Conservation (phyloP, 2,888 invertebrate genomes). For the Caenorhabditis sulstoni region DNA sequence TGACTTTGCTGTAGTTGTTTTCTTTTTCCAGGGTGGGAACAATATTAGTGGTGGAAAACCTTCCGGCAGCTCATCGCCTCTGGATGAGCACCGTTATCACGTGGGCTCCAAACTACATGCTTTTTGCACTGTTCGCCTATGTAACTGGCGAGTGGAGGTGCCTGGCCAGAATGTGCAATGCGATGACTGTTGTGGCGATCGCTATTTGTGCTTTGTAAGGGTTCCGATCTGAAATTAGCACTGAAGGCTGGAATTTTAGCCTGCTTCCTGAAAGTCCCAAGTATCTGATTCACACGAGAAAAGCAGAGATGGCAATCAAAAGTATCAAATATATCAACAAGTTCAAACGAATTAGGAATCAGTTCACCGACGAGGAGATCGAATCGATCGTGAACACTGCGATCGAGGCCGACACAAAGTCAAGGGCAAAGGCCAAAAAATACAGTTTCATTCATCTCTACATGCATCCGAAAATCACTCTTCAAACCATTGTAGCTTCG, state of each 20-base stretch:
- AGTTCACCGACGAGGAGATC: conserved; percentile 55
- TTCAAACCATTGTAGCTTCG: conserved; percentile 51
- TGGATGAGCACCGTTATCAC: conserved; percentile 70
- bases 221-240: neutral
- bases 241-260: conserved; percentile 34
- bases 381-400: conserved; percentile 45
- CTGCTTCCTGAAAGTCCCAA: conserved; percentile 68
- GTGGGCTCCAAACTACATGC: conserved; percentile 72
- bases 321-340: conserved; percentile 66
- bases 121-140: conserved; percentile 66
- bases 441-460: conserved; percentile 69
- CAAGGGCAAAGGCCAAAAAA: conserved; percentile 60
- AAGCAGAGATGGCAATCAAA: conserved; percentile 57
- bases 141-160: conserved; percentile 66
- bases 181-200: conserved; percentile 59
- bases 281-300: conserved; percentile 65
- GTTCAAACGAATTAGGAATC: conserved; percentile 46
- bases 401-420: conserved; percentile 46
- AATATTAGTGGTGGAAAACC: conserved; percentile 67
- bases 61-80: conserved; percentile 66
- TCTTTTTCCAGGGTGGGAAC: conserved; percentile 60
- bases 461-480: conserved; percentile 45
- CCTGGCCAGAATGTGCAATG: conserved; percentile 59
- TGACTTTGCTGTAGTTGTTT: neutral
- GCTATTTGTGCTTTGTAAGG: conserved; percentile 65